Percentiles rank a stretch among this genome's conserved stretches.
These are phyloP conservation scores for Premnoplex brunnescens DNA, from an alignment of 2,797 vertebrate genomes.

Conservation along the genomic window DNA sequence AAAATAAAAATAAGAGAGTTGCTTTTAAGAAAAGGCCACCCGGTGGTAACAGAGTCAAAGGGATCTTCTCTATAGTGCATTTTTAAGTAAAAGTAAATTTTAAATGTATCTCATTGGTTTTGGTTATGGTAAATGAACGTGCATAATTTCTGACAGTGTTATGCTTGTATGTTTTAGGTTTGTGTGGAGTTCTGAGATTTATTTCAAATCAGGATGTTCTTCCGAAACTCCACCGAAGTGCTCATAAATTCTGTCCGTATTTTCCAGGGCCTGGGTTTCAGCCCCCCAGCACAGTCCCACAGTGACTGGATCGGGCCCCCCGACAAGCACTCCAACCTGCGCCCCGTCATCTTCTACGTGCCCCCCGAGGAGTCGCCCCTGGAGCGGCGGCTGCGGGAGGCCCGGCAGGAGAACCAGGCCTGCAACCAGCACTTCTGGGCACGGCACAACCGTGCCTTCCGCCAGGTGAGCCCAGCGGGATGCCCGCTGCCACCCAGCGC, in stretches of 20 bases:
- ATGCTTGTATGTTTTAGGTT: fast-evolving
- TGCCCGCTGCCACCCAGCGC: fast-evolving
- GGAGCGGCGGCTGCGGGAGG: slow-evolving; percentile 82
- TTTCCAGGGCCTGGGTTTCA: slow-evolving; percentile 75
- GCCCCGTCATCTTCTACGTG: slow-evolving; percentile 83
- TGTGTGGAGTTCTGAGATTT: background rate
- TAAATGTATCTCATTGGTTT: fast-evolving
- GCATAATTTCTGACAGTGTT: background rate
- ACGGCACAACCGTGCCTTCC: slow-evolving; percentile 32
- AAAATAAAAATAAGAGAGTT: background rate
- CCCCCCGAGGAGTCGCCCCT: slow-evolving; percentile 81
- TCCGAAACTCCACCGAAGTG: fast-evolving
- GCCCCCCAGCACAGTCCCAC: slow-evolving; percentile 78
- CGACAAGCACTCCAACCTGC: slow-evolving; percentile 86
- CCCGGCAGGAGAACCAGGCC: slow-evolving; percentile 89
- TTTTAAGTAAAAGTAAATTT: background rate
- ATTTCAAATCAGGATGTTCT: fast-evolving
- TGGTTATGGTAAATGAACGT: fast-evolving
- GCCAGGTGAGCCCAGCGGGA: background rate
- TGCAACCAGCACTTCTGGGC: slow-evolving; percentile 91
- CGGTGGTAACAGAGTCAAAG: background rate
- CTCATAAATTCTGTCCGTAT: fast-evolving
- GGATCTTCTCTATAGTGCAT: too few species aligned
- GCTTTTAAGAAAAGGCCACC: fast-evolving
- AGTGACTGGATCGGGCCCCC: slow-evolving; percentile 94